These are phyloP conservation scores for Prietella phreatophila DNA, from an alignment of 2,113 vertebrate genomes.

Conservation along the genomic window DNA sequence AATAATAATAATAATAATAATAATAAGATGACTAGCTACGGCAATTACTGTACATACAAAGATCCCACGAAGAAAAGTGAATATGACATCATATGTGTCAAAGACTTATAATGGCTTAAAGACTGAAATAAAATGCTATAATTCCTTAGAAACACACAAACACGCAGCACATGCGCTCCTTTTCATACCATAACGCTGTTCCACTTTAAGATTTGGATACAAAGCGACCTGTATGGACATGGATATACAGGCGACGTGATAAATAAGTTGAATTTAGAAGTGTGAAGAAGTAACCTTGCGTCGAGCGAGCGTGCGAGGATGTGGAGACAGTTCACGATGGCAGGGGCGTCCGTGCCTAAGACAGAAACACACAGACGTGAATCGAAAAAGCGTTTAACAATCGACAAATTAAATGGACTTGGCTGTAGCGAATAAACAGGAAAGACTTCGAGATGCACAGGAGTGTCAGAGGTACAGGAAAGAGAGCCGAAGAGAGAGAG, in stretches of 20 bases:
- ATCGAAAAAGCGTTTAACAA: neutral
- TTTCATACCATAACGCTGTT: neutral
- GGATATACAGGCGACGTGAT: neutral
- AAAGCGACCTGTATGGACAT: neutral
- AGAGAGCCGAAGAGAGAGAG: constrained; percentile 12
- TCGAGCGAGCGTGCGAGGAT: constrained; percentile 89
- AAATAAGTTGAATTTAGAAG: neutral
- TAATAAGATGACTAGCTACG: neutral
- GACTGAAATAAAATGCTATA: neutral
- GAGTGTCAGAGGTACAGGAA: neutral
- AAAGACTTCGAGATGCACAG: neutral
- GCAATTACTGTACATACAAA: neutral
- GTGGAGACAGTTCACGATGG: constrained; percentile 91
- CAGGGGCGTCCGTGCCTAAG: constrained; percentile 84
- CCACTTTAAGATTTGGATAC: neutral
- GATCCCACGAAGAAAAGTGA: neutral
- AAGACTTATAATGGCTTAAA: neutral
- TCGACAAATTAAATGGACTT: neutral
- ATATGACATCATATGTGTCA: neutral
- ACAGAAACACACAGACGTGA: constrained; percentile 1
- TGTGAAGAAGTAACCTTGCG: constrained; percentile 74
- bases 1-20: neutral
- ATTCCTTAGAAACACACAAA: neutral
- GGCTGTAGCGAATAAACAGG: neutral
- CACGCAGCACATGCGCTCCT: neutral